These are phyloP conservation scores for Melozone crissalis DNA, from an alignment of 2,113 vertebrate genomes.

Conservation along the genomic window DNA sequence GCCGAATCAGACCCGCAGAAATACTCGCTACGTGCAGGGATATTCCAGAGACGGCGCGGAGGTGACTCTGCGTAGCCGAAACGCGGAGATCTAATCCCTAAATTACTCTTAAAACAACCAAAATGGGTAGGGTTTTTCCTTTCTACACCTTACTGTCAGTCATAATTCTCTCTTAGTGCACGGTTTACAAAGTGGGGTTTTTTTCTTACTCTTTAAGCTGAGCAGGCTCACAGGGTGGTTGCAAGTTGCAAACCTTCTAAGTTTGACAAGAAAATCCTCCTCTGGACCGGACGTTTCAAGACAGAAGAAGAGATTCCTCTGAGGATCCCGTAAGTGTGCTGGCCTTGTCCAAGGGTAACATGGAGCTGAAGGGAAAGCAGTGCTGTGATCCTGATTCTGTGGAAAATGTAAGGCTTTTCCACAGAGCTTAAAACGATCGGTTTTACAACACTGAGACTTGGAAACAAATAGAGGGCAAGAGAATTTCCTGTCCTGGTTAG, in stretches of 20 bases:
- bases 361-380: neutral
- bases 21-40: accelerated
- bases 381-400: neutral
- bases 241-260: slow-evolving; percentile 70
- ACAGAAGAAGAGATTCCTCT: slow-evolving; percentile 74
- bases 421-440: neutral
- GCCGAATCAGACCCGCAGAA: neutral
- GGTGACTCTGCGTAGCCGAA: neutral
- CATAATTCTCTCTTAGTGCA: accelerated
- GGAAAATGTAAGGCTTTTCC: neutral
- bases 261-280: slow-evolving; percentile 77
- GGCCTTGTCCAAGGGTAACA: neutral
- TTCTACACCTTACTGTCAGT: accelerated
- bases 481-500: slow-evolving; percentile 45
- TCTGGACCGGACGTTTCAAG: slow-evolving; percentile 80
- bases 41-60: accelerated
- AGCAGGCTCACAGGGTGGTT: slow-evolving; percentile 62
- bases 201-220: neutral
- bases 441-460: neutral
- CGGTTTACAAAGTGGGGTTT: accelerated
- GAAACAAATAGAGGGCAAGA: slow-evolving; percentile 15
- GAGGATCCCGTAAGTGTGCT: slow-evolving; percentile 66
- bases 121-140: neutral
- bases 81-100: neutral
- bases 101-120: accelerated